Conservation (phyloP, 53 echinoderm and acorn worm genomes). For the Holothuria scabra region DNA sequence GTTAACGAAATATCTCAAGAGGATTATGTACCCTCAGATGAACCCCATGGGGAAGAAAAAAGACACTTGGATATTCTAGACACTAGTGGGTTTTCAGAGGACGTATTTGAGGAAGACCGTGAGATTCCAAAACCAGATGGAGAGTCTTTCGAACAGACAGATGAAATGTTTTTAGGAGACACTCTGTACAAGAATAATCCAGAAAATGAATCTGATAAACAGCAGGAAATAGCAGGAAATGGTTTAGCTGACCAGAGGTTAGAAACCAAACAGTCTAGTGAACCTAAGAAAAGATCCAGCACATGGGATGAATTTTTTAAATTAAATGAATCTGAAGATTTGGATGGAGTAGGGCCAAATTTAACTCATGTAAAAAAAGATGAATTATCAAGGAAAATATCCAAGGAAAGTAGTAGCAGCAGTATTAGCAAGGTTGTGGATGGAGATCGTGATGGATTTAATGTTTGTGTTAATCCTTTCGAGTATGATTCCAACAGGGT, state of each 20-base stretch:
- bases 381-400: background rate
- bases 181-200: background rate
- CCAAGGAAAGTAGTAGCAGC: background rate
- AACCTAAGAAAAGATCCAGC: slow-evolving; percentile 10
- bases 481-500: slow-evolving; percentile 46
- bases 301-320: slow-evolving; percentile 46
- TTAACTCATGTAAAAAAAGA: background rate
- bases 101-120: background rate
- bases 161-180: background rate
- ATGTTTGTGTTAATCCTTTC: slow-evolving; percentile 67
- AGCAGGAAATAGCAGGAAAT: no score
- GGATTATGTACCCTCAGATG: background rate
- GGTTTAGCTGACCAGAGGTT: background rate
- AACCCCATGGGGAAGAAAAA: background rate
- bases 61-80: background rate
- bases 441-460: slow-evolving; percentile 31
- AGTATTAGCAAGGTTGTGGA: background rate
- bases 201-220: background rate
- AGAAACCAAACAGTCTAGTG: background rate
- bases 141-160: background rate
- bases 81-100: background rate
- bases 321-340: slow-evolving; percentile 27
- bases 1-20: slow-evolving; percentile 58
- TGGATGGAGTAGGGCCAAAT: slow-evolving; percentile 24
- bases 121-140: background rate